Evolutionary conservation across 2,797 vertebrate species (phyloP).

Genomic region (Naso thynnoides): DNA sequence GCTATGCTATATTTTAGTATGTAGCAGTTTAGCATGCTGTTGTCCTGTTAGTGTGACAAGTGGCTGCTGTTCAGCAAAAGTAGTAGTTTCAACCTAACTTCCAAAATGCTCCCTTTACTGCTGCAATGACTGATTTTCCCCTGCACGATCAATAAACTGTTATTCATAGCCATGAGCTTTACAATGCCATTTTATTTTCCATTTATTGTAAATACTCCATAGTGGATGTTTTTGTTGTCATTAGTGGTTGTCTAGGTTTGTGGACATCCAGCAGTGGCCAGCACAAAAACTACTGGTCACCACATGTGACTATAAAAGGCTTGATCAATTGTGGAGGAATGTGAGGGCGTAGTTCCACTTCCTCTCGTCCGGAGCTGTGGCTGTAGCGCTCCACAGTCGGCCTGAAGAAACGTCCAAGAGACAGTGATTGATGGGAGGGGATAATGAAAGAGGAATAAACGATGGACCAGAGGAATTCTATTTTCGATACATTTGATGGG

Average conservation of each 20-base stretch:
- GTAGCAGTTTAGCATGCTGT: background rate
- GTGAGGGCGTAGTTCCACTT: slow-evolving; percentile 26
- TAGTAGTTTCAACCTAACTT: background rate
- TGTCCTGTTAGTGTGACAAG: background rate
- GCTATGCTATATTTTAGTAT: background rate
- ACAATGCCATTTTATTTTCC: background rate
- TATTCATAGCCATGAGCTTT: no score
- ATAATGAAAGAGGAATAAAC: slow-evolving; percentile 60
- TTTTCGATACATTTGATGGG: slow-evolving; percentile 47
- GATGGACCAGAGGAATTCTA: slow-evolving; percentile 33
- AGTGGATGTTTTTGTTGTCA: slow-evolving; percentile 4
- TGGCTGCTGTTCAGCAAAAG: background rate
- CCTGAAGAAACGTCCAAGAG: slow-evolving; percentile 43
- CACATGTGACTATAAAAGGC: slow-evolving; percentile 37
- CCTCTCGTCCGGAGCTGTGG: slow-evolving; percentile 19
- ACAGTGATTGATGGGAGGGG: slow-evolving; percentile 43
- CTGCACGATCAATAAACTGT: background rate
- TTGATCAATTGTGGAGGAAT: slow-evolving; percentile 64
- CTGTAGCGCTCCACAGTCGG: slow-evolving; percentile 29
- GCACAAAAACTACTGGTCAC: slow-evolving; percentile 41
- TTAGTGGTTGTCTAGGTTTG: slow-evolving; percentile 8
- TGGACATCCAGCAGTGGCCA: slow-evolving; percentile 7
- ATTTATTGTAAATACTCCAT: slow-evolving; percentile 18
- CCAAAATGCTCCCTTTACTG: background rate
- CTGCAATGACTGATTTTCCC: background rate